Evolutionary conservation across 30 jellyfish, hydroid and myxozoan species (phyloP), one percentile per base, ranked within the genome.

Genomic region (Aurelia aurita): DNA sequence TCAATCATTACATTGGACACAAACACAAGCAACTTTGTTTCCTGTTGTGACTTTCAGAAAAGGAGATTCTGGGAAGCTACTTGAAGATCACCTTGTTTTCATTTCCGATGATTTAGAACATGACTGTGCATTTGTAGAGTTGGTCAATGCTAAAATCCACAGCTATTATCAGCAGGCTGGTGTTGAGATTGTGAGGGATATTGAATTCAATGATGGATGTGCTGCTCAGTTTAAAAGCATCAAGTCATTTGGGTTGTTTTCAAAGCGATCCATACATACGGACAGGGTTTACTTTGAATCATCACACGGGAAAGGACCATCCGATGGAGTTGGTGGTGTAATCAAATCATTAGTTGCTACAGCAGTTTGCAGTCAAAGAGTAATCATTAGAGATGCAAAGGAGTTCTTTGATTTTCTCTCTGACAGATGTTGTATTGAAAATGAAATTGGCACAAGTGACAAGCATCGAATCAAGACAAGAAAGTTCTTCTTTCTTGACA

Each of bases 1-100:
- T 55, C 91, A 80, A 46, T 80, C 91, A 62, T 80, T 80, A 46
- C 91, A 80, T 58, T 80, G 91, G 91, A 35, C 91, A 62, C 91
- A 80, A 66, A 80, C 91, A 80, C 91, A 80, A 45, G 87, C 91
- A n/a, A 80, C 91, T 16, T 49, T 64, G 85, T 80, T 58, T 2
- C 91, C 91, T 58, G 91, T 80, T 3, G 87, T 64, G 27, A 58
- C 74, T 25, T 63, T 19, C 28, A 31, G 88, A 57, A 49, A 59
- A 13, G 84, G n/a, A 65, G 85, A 62, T 59, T 19, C 72, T 63
- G 89, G 89, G 68, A 80, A 80, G 27, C 64, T 44, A 23, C 62
- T 80, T 3, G 91, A 80, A 46, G 91, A 80, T n/a, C 91, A 80
- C 64, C 85, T 80, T 57, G 91, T 80, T 47, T 80, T 58, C 85